These are phyloP conservation scores for Plutomurus gul DNA, from an alignment of 1,140 invertebrate species.

Conservation along the genomic window DNA sequence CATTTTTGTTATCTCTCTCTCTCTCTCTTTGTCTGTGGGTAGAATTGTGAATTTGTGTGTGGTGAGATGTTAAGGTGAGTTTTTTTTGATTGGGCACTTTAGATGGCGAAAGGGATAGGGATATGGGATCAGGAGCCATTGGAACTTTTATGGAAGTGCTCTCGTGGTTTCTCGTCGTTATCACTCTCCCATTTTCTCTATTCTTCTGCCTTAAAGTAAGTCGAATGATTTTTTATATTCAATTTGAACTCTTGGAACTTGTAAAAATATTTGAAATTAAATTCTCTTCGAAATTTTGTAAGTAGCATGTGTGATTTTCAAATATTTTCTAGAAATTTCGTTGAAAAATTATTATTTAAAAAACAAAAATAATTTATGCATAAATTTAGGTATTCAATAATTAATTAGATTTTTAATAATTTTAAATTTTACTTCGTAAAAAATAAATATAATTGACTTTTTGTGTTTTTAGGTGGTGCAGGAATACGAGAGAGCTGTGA, in stretches of 20 bases:
- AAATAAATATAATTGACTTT: not conserved
- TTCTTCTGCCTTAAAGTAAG: constrained; percentile 67
- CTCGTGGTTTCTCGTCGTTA: constrained; percentile 62
- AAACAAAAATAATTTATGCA: not conserved
- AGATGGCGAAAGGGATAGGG: not conserved
- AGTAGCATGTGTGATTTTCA: too few species aligned
- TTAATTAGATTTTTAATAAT: not conserved
- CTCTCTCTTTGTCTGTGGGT: too few species aligned
- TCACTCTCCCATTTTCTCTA: constrained; percentile 65
- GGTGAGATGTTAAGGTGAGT: too few species aligned
- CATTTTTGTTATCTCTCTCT: not conserved
- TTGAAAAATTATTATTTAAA: not conserved
- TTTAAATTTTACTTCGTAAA: not conserved
- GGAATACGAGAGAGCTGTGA: constrained; percentile 59
- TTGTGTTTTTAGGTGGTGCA: constrained; percentile 56
- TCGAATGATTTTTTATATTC: not conserved
- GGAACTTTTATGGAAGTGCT: constrained; percentile 53
- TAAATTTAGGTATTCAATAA: not conserved
- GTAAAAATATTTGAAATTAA: not conserved
- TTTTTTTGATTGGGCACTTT: not conserved
- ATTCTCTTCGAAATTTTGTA: not conserved
- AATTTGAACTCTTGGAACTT: not conserved
- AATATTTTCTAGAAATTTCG: too few species aligned
- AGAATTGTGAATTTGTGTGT: too few species aligned
- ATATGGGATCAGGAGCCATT: not conserved